Evolutionary conservation across 2,113 vertebrate genomes (phyloP).

Genomic region (Dicentrarchus labrax): DNA sequence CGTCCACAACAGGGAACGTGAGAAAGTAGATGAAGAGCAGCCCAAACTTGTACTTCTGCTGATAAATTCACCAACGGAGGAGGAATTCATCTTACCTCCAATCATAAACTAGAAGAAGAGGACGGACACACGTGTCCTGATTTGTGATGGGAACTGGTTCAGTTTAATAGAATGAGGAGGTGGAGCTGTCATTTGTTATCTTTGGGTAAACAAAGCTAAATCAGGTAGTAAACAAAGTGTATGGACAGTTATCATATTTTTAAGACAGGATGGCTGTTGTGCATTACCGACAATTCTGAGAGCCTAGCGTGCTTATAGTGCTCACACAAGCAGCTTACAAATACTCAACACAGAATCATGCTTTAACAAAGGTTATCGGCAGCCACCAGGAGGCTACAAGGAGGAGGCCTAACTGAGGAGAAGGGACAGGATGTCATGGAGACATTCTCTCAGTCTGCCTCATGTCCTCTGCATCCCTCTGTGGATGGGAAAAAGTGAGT

Average conservation of each 20-base stretch:
- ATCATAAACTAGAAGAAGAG: background rate
- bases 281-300: background rate
- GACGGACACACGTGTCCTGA: background rate
- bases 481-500: background rate
- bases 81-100: background rate
- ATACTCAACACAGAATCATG: background rate
- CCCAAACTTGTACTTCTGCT: slow-evolving; percentile 5
- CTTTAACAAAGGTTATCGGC: background rate
- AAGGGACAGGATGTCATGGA: background rate
- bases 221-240: slow-evolving; percentile 23
- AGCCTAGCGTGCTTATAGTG: background rate
- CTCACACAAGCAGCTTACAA: slow-evolving; percentile 11
- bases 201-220: background rate
- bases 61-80: slow-evolving; percentile 8
- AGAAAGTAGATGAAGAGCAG: slow-evolving; percentile 31
- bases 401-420: background rate
- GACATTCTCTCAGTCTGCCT: too few relatives aligned
- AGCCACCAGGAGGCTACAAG: background rate
- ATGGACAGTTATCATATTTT: background rate
- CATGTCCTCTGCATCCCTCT: background rate
- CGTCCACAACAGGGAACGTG: slow-evolving; percentile 7
- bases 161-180: background rate
- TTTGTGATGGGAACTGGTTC: background rate
- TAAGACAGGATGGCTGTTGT: background rate
- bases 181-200: background rate